Conservation (phyloP, 2,113 vertebrate genomes). For the Trematocara macrostoma region DNA sequence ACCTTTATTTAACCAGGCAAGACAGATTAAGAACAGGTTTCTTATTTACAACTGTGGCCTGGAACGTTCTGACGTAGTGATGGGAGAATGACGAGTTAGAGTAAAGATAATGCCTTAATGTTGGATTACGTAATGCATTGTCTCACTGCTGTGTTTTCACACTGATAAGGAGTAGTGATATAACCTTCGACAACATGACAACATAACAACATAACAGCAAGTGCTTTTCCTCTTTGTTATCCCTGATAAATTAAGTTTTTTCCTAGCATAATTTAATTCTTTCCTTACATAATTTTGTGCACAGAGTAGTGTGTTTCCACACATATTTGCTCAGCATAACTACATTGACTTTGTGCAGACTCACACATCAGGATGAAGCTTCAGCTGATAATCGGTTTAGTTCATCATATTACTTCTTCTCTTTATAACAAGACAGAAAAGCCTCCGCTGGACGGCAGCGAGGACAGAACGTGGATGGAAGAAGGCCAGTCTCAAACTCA, state of each 20-base stretch:
- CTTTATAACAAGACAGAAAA: conserved; percentile 62
- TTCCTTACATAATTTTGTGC: neutral
- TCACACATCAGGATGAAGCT: neutral
- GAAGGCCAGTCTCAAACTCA: conserved; percentile 54
- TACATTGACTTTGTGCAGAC: neutral
- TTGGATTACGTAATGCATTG: neutral
- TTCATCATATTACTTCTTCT: neutral
- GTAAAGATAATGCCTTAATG: neutral
- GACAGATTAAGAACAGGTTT: no score
- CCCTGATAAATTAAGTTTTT: neutral
- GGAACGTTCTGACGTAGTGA: neutral
- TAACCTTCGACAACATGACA: neutral
- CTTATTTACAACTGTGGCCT: no score
- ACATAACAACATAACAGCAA: neutral
- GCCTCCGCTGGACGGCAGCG: conserved; percentile 36
- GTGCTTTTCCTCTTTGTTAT: neutral
- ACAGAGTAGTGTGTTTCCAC: neutral
- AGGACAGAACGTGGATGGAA: conserved; percentile 29
- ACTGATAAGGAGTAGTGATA: neutral
- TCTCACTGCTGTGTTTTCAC: neutral
- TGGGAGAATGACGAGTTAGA: neutral
- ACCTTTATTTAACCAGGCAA: no score
- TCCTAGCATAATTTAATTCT: neutral
- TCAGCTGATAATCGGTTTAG: neutral
- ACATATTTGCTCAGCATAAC: neutral